These are phyloP conservation scores for Macaca nemestrina DNA, from an alignment of 2,113 vertebrate genomes.

Conservation along the genomic window DNA sequence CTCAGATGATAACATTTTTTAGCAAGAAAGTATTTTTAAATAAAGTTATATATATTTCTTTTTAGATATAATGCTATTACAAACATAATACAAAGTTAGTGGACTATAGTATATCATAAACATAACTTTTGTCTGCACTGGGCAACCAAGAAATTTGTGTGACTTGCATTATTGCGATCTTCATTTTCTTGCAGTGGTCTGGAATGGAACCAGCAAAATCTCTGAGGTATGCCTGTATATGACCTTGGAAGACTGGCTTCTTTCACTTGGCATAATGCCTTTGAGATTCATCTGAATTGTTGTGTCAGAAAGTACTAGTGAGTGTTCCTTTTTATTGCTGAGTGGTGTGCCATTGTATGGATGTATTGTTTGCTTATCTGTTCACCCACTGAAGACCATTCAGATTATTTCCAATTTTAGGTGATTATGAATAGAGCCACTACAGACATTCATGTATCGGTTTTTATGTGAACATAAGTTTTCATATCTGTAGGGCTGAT, in stretches of 20 bases:
- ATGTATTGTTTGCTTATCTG: constrained; percentile 19
- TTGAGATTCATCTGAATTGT: background rate
- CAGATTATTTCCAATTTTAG: constrained; percentile 13
- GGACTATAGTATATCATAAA: too few species aligned
- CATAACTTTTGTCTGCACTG: too few species aligned
- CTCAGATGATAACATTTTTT: too few species aligned
- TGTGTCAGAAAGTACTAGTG: background rate
- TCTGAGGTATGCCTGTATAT: background rate
- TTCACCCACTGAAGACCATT: constrained; percentile 17
- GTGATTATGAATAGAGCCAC: constrained; percentile 6
- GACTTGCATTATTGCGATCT: too few species aligned
- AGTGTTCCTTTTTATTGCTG: constrained; percentile 19
- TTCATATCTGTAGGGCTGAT: background rate
- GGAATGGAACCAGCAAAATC: background rate
- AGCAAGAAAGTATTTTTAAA: too few species aligned
- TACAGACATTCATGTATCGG: background rate
- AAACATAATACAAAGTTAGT: too few species aligned
- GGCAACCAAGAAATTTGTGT: too few species aligned
- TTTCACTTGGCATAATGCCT: background rate
- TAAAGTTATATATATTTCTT: too few species aligned
- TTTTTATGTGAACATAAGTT: constrained; percentile 36
- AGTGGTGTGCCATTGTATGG: background rate
- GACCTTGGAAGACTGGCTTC: background rate
- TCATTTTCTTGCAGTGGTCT: background rate
- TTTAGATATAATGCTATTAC: too few species aligned